These are phyloP conservation scores for Zaprionus nigranus DNA, from an alignment of 1,140 invertebrate species.

Conservation along the genomic window DNA sequence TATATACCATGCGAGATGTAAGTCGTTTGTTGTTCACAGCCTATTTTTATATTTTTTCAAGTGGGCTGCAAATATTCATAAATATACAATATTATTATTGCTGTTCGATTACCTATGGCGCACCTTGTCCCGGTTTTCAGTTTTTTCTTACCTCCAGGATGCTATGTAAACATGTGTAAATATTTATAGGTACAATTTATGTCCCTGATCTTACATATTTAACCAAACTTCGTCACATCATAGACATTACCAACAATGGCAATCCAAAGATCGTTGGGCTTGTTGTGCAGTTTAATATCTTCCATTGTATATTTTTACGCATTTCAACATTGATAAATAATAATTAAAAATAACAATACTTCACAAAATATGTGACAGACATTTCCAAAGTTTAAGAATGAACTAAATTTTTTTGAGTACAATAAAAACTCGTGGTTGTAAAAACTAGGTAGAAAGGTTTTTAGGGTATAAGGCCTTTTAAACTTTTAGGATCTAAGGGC, in stretches of 20 bases:
- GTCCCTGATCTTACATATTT: no score
- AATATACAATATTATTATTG: not conserved
- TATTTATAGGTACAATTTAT: no score
- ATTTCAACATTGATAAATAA: slow-evolving; percentile 21
- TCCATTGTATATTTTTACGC: slow-evolving; percentile 83
- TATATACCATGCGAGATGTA: no score
- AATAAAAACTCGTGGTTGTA: not conserved
- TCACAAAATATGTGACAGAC: not conserved
- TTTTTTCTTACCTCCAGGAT: no score
- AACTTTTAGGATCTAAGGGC: no score
- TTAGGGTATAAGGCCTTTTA: no score
- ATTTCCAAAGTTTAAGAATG: not conserved
- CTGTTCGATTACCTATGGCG: no score
- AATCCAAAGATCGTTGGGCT: slow-evolving; percentile 86
- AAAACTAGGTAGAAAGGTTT: no score
- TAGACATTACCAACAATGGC: slow-evolving; percentile 88
- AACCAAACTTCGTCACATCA: slow-evolving; percentile 88
- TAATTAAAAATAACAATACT: not conserved
- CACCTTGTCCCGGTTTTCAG: no score
- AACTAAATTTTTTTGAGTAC: not conserved
- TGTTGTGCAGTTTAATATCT: slow-evolving; percentile 86
- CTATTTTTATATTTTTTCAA: not conserved
- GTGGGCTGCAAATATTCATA: not conserved
- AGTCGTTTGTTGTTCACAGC: not conserved
- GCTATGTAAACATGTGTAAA: no score